These are phyloP conservation scores for Myopa testacea DNA, from an alignment of 2,888 invertebrate species.

Conservation along the genomic window DNA sequence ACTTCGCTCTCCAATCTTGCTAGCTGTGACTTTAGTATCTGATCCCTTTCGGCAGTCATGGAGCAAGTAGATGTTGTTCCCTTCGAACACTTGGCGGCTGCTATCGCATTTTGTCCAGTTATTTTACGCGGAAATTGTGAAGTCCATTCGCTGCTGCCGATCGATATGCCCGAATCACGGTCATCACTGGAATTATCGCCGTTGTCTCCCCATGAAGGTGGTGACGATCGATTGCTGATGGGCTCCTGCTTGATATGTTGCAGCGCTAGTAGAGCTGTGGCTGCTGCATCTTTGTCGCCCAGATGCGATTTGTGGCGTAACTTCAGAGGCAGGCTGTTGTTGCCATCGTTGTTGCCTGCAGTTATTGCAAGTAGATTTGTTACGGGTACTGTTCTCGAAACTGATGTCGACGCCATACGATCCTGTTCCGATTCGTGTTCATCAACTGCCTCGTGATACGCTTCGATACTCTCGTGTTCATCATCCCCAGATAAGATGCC, in stretches of 20 bases:
- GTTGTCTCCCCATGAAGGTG: conserved; percentile 81
- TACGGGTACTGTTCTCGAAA: conserved; percentile 20
- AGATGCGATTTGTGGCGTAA: conserved; percentile 91
- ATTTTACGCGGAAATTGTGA: conserved; percentile 61
- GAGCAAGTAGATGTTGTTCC: no score
- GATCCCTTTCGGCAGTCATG: no score
- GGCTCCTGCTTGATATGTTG: conserved; percentile 91
- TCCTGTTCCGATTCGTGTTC: conserved; percentile 42
- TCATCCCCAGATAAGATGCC: no score
- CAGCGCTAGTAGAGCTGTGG: conserved; percentile 81
- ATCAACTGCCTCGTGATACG: no score
- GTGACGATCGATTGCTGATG: conserved; percentile 75
- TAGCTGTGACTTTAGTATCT: no score
- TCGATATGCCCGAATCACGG: conserved; percentile 88
- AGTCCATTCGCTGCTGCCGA: conserved; percentile 71
- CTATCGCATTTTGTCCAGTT: no score
- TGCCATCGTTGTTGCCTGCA: conserved; percentile 70
- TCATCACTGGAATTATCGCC: conserved; percentile 92
- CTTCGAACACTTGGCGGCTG: no score
- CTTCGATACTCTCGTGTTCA: no score
- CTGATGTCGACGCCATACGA: background rate
- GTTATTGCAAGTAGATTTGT: conserved; percentile 48
- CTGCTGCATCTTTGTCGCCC: no score
- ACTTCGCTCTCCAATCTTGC: no score
- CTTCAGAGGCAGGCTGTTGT: conserved; percentile 88